Percentiles rank a stretch among this genome's conserved stretches.
Conservation (phyloP, 2,113 vertebrate species). For the Xiphophorus maculatus region DNA sequence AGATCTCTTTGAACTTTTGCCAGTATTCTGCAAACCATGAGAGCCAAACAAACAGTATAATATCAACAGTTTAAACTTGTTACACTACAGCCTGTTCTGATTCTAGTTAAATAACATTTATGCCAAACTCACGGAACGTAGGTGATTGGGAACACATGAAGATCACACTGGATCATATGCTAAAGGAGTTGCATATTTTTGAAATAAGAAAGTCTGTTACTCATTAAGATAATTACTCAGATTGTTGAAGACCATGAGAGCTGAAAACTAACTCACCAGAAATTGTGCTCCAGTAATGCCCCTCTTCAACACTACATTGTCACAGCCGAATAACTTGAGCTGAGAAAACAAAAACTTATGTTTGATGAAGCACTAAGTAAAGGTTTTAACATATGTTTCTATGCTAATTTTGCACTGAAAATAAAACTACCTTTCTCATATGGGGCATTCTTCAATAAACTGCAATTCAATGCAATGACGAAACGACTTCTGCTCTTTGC, state of each 20-base stretch:
- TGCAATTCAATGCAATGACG: background rate
- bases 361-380: background rate
- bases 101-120: background rate
- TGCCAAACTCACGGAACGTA: constrained; percentile 50
- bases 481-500: background rate
- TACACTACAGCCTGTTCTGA: background rate
- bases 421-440: background rate
- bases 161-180: constrained; percentile 43
- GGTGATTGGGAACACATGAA: constrained; percentile 54
- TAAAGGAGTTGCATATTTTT: constrained; percentile 3
- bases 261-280: constrained; percentile 21
- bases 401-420: background rate
- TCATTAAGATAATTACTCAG: background rate
- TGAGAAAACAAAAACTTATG: constrained; percentile 14
- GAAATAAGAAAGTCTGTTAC: background rate
- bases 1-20: constrained; percentile 51
- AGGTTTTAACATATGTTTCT: background rate
- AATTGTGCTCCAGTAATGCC: constrained; percentile 53
- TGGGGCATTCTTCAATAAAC: background rate
- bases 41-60: background rate
- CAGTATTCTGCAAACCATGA: constrained; percentile 37
- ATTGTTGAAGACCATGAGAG: background rate
- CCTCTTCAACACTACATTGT: constrained; percentile 44
- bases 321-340: constrained; percentile 53
- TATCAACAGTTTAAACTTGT: background rate